These are phyloP conservation scores for Drosophila persimilis DNA, from an alignment of 1,140 invertebrate genomes.

Conservation along the genomic window DNA sequence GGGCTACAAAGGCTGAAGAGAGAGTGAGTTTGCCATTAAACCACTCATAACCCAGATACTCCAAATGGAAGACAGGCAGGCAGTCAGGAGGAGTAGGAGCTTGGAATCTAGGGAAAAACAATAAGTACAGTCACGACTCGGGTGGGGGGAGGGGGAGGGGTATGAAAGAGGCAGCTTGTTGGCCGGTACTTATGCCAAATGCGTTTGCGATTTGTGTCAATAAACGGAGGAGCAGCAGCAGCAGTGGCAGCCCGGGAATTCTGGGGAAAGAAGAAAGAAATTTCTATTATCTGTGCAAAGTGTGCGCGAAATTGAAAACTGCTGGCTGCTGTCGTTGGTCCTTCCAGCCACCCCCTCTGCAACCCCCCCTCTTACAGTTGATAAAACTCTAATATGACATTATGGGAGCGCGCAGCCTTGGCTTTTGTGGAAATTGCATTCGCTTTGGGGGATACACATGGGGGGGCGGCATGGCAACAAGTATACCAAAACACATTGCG, in stretches of 20 bases:
- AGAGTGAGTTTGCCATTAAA: slow-evolving; percentile 64
- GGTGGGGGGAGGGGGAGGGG: neutral
- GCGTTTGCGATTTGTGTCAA: slow-evolving; percentile 80
- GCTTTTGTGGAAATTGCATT: slow-evolving; percentile 77
- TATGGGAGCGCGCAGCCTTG: slow-evolving; percentile 57
- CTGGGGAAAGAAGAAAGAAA: slow-evolving; percentile 60
- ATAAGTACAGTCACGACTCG: slow-evolving; percentile 35
- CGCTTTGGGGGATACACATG: slow-evolving; percentile 28
- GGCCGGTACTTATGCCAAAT: slow-evolving; percentile 77
- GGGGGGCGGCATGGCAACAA: slow-evolving; percentile 64
- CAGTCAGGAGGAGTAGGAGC: neutral
- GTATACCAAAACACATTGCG: slow-evolving; percentile 78
- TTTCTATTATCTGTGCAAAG: slow-evolving; percentile 80
- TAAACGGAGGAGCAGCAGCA: slow-evolving; percentile 62
- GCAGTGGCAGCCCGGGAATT: slow-evolving; percentile 19
- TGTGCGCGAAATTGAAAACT: slow-evolving; percentile 80
- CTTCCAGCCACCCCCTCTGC: neutral
- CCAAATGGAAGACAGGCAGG: slow-evolving; percentile 4
- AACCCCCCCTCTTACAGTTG: slow-evolving; percentile 50
- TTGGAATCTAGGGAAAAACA: slow-evolving; percentile 24
- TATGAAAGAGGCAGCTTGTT: slow-evolving; percentile 38
- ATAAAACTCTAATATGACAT: slow-evolving; percentile 79
- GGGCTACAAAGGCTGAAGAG: slow-evolving; percentile 48
- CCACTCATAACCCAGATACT: slow-evolving; percentile 78
- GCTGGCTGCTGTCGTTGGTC: slow-evolving; percentile 43